Percentiles rank a stretch among this genome's conserved stretches.
Conservation (phyloP, 2,113 vertebrate species). For the Misgurnus anguillicaudatus region DNA sequence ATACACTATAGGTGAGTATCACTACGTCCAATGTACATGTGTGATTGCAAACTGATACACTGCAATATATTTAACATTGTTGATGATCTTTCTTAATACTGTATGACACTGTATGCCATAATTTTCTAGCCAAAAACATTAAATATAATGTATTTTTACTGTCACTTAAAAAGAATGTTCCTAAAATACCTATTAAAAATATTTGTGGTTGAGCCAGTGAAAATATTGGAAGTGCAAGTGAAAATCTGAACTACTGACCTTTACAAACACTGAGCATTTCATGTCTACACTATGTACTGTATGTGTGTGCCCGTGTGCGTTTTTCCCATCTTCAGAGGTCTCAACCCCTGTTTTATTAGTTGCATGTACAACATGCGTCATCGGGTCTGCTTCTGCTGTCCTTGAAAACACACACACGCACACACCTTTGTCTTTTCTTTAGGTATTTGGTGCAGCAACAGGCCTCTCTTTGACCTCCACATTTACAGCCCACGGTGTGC, state of each 20-base stretch:
- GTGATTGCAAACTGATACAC: too few relatives aligned
- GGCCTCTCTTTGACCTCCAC: constrained; percentile 36
- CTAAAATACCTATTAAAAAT: too few relatives aligned
- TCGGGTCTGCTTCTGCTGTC: constrained; percentile 50
- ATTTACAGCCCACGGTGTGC: constrained; percentile 26
- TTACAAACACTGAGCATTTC: background rate
- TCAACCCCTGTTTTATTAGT: constrained; percentile 57
- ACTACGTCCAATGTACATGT: too few relatives aligned
- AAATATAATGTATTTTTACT: too few relatives aligned
- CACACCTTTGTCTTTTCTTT: constrained; percentile 30
- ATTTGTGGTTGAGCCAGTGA: background rate
- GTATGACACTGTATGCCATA: too few relatives aligned
- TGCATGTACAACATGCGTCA: constrained; percentile 47
- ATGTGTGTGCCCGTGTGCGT: background rate
- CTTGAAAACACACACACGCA: constrained; percentile 54
- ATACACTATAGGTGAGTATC: too few relatives aligned
- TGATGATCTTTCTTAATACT: too few relatives aligned
- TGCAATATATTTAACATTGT: too few relatives aligned
- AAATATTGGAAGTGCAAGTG: background rate
- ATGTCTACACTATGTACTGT: background rate
- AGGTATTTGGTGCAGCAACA: constrained; percentile 43
- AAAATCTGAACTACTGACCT: background rate
- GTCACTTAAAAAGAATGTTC: too few relatives aligned
- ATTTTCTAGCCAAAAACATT: too few relatives aligned
- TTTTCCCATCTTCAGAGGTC: constrained; percentile 42